Evolutionary conservation across 2,797 vertebrate species (phyloP), one percentile per base, ranked within the genome.

Genomic region (Manis javanica): DNA sequence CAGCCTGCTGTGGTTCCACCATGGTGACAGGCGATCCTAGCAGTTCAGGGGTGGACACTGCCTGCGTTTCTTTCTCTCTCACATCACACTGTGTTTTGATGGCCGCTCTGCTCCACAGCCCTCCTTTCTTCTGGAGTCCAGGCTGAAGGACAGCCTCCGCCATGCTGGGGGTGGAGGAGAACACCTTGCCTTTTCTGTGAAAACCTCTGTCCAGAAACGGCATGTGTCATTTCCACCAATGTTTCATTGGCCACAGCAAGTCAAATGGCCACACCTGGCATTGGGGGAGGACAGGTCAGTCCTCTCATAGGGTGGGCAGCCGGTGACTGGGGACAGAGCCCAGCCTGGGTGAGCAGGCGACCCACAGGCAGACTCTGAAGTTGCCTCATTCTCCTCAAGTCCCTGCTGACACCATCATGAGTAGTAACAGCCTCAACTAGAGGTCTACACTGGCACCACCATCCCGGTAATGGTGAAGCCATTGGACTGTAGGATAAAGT

Each of bases 351-450:
- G 15, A 61, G 9, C n/a, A 26, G 34, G n/a, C 7, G 39, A n/a
- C 15, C 71, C 9, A 2, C 19, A 4, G 15, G 15, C 3, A 7
- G 55, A 21, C 37, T 49, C 63, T 10, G 18, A 16, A 55, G 31
- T 19, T 29, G 9, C 7, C 24, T 5, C 5, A 18, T 24, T 66
- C 53, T 26, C 16, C 37, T 51, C 29, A 19, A 15, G 49, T 0
- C 23, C 10, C 37, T 16, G 11, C 0, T 29, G 31, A 24, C n/a
- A 7, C 59, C 23, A 0, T 7, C 2, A 0, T 6, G 55, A 19
- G 11, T 34, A 3, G 26, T 18, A 1, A 34, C 12, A 10, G 42
- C 19, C 34, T 46, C 2, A 2, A 1, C 23, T 3, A 3, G 61
- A 42, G 46, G 59, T 16, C 29, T 49, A 63, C 24, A 26, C 1